Base-by-base conservation (phyloP, 2,888 invertebrate species). In the Drosophila neutralis region DNA sequence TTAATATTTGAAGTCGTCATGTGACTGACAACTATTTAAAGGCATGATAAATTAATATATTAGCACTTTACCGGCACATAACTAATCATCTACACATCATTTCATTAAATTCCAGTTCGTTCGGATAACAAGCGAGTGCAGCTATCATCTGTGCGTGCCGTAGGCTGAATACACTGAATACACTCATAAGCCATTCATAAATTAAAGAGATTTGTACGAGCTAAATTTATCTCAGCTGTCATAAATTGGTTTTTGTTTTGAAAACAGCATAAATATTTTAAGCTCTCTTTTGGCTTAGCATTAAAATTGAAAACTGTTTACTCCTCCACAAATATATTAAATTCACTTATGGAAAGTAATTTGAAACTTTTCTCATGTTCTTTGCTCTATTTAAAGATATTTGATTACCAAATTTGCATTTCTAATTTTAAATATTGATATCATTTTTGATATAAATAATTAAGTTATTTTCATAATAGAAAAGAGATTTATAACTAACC, bases 21-120 rank as follows among this genome's bases (percentile, higher is more conserved):
- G 64, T 76, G 77, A 78, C 57, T 70, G 77, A 80, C 57, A 52
- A 64, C 35, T 59, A 53, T 63, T 63, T 62, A 53, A 35, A 48
- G 21, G 36, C 24, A 40, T 62, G 61, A 52, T 52, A 31, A 52
- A 59, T 33, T 51, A 56, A 45, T 70, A 36, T 64, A 73, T 73
- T 72, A 56, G 48, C 73, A 71, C 49, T 40, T 51, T 35, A 29
- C n/a, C 62, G 15, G 31, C 21, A 2, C 53, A 29, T n/a, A 49
- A 70, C 24, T 38, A 49, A 60, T 60, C 49, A 54, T 27, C 29
- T 5, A 42, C 49, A 71, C 49, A 71, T 61, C 51, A 49, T 35
- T 60, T 51, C 11, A 70, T 49, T 56, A 33, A 67, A 56, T 68
- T 35, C 1, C 35, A 51, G 5, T 24, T 51, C n/a, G 42, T 21